phyloP scores from a whole-genome alignment of 2,888 invertebrate species.

The Branchipolynoe longqiensis region DNA sequence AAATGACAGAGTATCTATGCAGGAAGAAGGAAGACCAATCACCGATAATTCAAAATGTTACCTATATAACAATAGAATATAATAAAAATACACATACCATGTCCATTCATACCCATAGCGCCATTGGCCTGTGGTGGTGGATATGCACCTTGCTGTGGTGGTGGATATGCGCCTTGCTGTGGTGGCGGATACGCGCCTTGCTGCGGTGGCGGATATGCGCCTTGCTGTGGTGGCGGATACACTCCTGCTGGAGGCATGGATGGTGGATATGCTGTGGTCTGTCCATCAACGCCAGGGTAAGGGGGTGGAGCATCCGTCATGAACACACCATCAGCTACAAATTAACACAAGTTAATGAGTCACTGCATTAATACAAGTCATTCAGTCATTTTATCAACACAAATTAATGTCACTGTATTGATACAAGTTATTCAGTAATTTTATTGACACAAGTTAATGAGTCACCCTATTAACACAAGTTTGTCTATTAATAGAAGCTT shows the following conservation, averaged over 20 bases:
- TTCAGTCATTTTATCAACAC: too few species aligned
- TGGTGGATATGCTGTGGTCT: conserved; percentile 73
- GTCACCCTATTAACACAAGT: too few species aligned
- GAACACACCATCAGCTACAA: conserved; percentile 86
- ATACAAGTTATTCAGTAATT: too few species aligned
- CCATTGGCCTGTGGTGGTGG: conserved; percentile 40
- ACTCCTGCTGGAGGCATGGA: too few species aligned
- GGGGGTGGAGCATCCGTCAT: conserved; percentile 96
- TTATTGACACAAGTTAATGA: too few species aligned
- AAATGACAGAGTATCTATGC: too few species aligned
- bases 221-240: conserved; percentile 61
- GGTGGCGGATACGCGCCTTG: conserved; percentile 33
- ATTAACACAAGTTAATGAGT: too few species aligned
- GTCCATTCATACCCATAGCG: conserved; percentile 25
- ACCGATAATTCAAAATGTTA: too few species aligned
- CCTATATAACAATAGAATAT: not conserved
- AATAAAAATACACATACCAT: conserved; percentile 14
- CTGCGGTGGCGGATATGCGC: conserved; percentile 30
- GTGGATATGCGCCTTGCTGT: not conserved
- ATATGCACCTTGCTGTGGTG: conserved; percentile 10
- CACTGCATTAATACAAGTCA: too few species aligned
- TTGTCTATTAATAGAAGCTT: too few species aligned
- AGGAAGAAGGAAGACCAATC: too few species aligned
- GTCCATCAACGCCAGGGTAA: conserved; percentile 91
- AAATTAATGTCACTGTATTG: too few species aligned